Evolutionary conservation across 2,888 invertebrate species (phyloP), one percentile per base, ranked within the genome.

Genomic region (Cartodere bifasciata): DNA sequence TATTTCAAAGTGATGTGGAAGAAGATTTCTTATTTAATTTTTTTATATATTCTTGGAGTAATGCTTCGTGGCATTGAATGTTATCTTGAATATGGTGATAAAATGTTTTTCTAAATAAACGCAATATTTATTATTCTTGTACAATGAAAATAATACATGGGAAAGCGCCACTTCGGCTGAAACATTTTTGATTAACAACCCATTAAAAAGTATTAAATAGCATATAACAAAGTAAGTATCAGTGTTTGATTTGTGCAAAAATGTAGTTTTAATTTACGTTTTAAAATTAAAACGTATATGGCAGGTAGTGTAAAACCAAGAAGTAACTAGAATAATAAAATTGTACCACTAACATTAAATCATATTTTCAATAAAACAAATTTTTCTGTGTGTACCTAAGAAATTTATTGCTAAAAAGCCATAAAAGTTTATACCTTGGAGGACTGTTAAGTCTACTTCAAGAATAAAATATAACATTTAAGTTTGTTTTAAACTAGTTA

Each of bases 291-390:
- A 46, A 39, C 50, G 38, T 49, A 50, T 48, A 49, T 43, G 46
- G 45, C 43, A 49, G 42, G 40, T 39, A 42, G 40, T 36, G 34
- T 35, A 34, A 40, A 44, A 43, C 42, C 41, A 36, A 32, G 32
- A 34, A 40, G 32, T 38, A 28, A 23, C 35, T 32, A 31, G 41
- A 42, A 45, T 49, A 50, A 51, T 51, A 51, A 50, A 51, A 49
- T 41, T 44, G 39, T 48, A 47, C 51, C 47, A 47, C 47, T 47
- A 48, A 51, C 49, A 47, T 49, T 56, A 57, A 56, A 57, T 57
- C 57, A 57, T 56, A 56, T 53, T 56, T 56, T 55, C 57, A 56
- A 57, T 57, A 57, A 57, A 56, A 55, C 39, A 41, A 44, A 49
- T 51, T 54, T 50, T 55, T 54, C 51, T 49, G 40, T 37, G 32